Base-by-base conservation (phyloP, 2,797 vertebrate species). In the Amblyopsis hoosieri region DNA sequence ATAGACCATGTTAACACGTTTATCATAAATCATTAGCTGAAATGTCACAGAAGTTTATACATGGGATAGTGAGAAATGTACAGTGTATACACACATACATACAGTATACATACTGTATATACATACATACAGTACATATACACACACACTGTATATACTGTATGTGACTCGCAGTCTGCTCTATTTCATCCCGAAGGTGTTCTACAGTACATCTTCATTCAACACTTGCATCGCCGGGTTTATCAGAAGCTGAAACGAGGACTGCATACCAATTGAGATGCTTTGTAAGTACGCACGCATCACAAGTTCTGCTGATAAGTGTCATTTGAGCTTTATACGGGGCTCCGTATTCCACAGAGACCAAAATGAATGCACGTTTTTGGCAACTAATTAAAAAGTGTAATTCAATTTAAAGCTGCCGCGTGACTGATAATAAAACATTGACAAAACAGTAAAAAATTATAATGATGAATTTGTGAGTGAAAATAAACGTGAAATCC, bases 381-480 rank as follows among this genome's bases (percentile, higher is more conserved):
- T 66, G 51, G 57, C 53, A 80, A 67, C 47, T 74, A 70, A 81
- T 83, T 75, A 75, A 82, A 69, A 63, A 64, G 52, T 48, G 19
- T 60, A 71, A 69, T 74, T 78, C 50, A 73, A 77, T 80, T 69
- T 66, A 62, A 79, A 71, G 66, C 58, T 66, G 63, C 67, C 13
- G 60, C 59, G 66, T 64, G 56, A 59, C 48, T 76, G 76, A 78
- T 77, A 65, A 71, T 71, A 69, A 60, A 29, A 42, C 14, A 75
- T 46, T 45, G 57, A 53, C 15, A 71, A 62, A 57, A 67, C 49
- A 57, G 48, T 71, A 82, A 37, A 80, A 80, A 54, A 66, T 56
- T 63, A 12, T 15, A 72, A 61, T 74, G 61, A 61, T 67, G 71
- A 42, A 70, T 64, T 69, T 60, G 52, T 37, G 17, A 64, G 59